Conservation (phyloP, 2,113 vertebrate species). For the Tiliqua scincoides region DNA sequence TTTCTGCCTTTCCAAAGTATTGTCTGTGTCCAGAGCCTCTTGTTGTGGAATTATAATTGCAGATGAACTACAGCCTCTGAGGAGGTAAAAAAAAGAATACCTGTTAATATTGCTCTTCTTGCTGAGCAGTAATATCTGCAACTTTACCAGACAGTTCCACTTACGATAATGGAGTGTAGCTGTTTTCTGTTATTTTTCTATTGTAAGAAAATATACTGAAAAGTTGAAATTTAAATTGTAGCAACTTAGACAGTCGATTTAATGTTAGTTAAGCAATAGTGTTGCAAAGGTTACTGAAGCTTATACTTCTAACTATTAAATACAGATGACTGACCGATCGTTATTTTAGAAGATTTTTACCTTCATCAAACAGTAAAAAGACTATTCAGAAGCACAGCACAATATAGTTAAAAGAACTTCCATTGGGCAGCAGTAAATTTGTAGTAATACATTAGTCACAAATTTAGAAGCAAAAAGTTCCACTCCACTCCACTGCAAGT, state of each 20-base stretch:
- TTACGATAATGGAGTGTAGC: not conserved
- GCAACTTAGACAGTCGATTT: not conserved
- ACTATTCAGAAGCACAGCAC: slow-evolving; percentile 45
- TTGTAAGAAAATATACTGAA: not conserved
- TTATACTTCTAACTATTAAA: not conserved
- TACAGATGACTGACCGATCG: not conserved
- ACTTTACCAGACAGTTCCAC: not conserved
- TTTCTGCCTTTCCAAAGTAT: slow-evolving; percentile 90
- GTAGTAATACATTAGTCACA: not conserved
- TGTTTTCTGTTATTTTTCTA: not conserved
- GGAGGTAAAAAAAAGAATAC: slow-evolving; percentile 62
- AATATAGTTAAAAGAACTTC: slow-evolving; percentile 1
- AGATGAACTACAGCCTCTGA: slow-evolving; percentile 92
- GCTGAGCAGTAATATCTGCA: slow-evolving; percentile 26
- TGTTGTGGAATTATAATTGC: slow-evolving; percentile 87
- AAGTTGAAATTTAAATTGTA: not conserved
- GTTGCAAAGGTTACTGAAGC: not conserved
- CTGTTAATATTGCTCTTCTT: slow-evolving; percentile 30
- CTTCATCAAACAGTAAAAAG: slow-evolving; percentile 45
- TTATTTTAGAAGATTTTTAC: not conserved
- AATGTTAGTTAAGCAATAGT: not conserved
- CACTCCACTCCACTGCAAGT: too few species aligned
- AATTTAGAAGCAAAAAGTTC: not conserved
- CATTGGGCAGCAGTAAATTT: not conserved
- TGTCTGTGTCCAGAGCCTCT: slow-evolving; percentile 90